Base-by-base conservation (phyloP, 2,113 vertebrate genomes). In the Pao palembangensis region DNA sequence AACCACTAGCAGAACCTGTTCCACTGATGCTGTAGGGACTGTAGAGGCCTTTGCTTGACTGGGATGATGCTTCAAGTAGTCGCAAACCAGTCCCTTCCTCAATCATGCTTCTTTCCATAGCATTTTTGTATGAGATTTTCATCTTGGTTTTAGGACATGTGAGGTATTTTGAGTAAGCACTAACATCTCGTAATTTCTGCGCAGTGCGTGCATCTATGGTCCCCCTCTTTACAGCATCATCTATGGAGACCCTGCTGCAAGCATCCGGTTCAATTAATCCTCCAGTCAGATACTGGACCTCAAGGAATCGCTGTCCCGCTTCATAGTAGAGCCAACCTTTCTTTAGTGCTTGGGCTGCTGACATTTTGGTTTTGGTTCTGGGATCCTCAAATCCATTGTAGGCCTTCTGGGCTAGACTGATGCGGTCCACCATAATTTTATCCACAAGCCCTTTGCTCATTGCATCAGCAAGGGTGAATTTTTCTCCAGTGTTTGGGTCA, bases 271-370 rank as follows among this genome's bases (percentile, higher is more conserved):
- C 97, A 0, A 99, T 94, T 55, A 99, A 85, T 19, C 97, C 97
- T 0, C 97, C 97, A 0, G 97, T 99, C 73, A 99, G 88, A 83
- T 98, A 99, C 88, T 98, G 97, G 73, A 96, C 94, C 85, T 99
- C 97, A 73, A 99, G 91, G 87, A 99, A 98, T 1, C 97, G 91
- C 79, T 98, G 96, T 25, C 97, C 97, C 0, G 96, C 97, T 83
- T 99, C 96, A 0, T 98, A 98, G 86, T 98, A 99, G 1, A 99
- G 87, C 96, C 96, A 98, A 51, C 97, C 97, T 84, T 98, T 99
- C 88, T 97, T 98, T 59, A 99, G 89, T 0, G 96, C 97, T 88
- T 98, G 97, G 0, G 95, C 95, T 0, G 96, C 96, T 0, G 96
- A 98, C 96, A 99, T 98, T 90, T 93, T 96, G 1, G 88, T 92